Conservation (phyloP, 2,797 vertebrate genomes). For the Clarias platycephalus region DNA sequence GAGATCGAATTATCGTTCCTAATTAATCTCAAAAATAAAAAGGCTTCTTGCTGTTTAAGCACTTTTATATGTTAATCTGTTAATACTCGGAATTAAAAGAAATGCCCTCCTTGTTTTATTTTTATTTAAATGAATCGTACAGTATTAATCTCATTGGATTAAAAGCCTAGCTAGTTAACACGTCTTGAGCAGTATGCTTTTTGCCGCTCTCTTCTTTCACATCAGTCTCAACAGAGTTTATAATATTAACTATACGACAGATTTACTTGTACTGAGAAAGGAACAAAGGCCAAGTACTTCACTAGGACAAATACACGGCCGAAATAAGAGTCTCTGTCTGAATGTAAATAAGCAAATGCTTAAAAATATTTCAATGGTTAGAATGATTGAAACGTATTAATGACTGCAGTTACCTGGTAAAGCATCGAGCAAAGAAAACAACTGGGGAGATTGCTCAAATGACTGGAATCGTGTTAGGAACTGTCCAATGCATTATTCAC, state of each 20-base stretch:
- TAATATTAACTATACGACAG: not conserved
- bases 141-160: slow-evolving; percentile 66
- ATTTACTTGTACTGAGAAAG: not conserved
- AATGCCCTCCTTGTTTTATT: slow-evolving; percentile 5
- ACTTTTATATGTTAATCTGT: slow-evolving; percentile 47
- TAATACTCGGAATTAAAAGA: slow-evolving; percentile 37
- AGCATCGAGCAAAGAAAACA: too few species aligned
- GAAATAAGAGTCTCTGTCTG: too few species aligned
- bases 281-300: too few species aligned
- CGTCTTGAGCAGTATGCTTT: not conserved
- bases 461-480: too few species aligned
- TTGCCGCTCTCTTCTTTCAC: not conserved
- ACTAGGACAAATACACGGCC: not conserved
- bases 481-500: too few species aligned
- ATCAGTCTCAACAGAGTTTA: not conserved
- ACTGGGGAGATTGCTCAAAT: too few species aligned
- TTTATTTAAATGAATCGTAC: slow-evolving; percentile 32
- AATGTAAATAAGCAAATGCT: too few species aligned
- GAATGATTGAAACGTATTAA: too few species aligned
- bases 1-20: slow-evolving; percentile 47
- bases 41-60: slow-evolving; percentile 40
- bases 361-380: too few species aligned
- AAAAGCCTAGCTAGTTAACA: slow-evolving; percentile 14
- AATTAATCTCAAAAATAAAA: slow-evolving; percentile 41
- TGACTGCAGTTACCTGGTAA: too few species aligned